Evolutionary conservation across 2,888 invertebrate species (phyloP).

Genomic region (Proisotoma minuta): DNA sequence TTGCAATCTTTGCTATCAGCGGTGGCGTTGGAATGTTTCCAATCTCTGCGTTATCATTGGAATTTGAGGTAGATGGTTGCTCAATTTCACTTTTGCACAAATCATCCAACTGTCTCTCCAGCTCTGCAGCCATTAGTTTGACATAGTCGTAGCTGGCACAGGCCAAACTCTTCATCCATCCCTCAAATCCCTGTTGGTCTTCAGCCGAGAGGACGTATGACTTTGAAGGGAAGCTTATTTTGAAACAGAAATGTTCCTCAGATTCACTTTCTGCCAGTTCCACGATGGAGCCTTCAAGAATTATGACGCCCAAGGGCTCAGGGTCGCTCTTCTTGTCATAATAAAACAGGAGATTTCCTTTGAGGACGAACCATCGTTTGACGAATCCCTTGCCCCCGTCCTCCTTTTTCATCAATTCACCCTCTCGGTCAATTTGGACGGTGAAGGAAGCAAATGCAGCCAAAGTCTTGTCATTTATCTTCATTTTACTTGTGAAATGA

Average conservation of each 20-base stretch:
- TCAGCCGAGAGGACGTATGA: constrained; percentile 83
- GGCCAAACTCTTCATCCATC: constrained; percentile 91
- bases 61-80: too few relatives aligned
- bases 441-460: constrained; percentile 79
- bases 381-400: constrained; percentile 84
- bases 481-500: too few relatives aligned
- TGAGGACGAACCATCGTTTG: constrained; percentile 84
- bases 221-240: constrained; percentile 86
- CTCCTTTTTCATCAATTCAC: constrained; percentile 85
- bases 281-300: constrained; percentile 83
- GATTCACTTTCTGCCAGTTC: constrained; percentile 64
- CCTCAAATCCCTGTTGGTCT: constrained; percentile 82
- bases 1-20: constrained; percentile 26
- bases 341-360: constrained; percentile 91
- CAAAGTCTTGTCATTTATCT: constrained; percentile 92
- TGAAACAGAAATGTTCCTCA: constrained; percentile 80
- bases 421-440: constrained; percentile 85
- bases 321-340: constrained; percentile 87
- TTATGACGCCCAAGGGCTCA: constrained; percentile 86
- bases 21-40: constrained; percentile 42
- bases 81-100: constrained; percentile 63
- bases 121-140: constrained; percentile 86
- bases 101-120: constrained; percentile 84
- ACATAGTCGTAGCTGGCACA: constrained; percentile 95
- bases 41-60: too few relatives aligned